Conservation (phyloP, 2,113 vertebrate species). For the Oriolus oriolus region DNA sequence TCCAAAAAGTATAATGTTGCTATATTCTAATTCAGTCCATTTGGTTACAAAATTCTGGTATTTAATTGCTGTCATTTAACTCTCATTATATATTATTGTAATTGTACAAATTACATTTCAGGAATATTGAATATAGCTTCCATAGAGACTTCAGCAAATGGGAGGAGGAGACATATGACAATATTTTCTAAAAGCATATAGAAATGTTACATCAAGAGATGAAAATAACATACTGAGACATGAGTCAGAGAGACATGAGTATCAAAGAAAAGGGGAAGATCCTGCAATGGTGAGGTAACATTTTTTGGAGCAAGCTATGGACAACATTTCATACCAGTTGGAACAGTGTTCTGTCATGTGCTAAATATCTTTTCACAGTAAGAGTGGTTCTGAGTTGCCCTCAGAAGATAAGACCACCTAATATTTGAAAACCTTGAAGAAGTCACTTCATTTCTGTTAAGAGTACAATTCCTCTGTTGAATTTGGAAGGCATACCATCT, state of each 20-base stretch:
- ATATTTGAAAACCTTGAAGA: not conserved
- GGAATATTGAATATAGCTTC: not conserved
- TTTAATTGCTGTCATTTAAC: not conserved
- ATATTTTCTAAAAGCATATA: not conserved
- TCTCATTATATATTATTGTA: not conserved
- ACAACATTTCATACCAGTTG: not conserved
- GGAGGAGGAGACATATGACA: not conserved
- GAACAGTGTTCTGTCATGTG: not conserved
- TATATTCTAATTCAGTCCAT: not conserved
- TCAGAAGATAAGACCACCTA: not conserved
- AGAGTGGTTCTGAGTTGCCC: not conserved
- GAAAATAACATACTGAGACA: not conserved
- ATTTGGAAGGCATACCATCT: not conserved
- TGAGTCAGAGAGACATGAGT: not conserved
- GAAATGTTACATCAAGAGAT: not conserved
- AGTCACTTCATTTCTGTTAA: not conserved
- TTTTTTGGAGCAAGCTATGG: not conserved
- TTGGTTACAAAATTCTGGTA: not conserved
- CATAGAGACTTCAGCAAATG: not conserved
- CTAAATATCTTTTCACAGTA: not conserved
- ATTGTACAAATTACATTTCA: not conserved
- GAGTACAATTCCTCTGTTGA: not conserved
- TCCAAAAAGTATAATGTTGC: not conserved
- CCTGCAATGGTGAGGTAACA: not conserved
- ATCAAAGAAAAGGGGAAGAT: not conserved